phyloP scores from a whole-genome alignment of 2,888 invertebrate species.

The Lasioglossum morio region DNA sequence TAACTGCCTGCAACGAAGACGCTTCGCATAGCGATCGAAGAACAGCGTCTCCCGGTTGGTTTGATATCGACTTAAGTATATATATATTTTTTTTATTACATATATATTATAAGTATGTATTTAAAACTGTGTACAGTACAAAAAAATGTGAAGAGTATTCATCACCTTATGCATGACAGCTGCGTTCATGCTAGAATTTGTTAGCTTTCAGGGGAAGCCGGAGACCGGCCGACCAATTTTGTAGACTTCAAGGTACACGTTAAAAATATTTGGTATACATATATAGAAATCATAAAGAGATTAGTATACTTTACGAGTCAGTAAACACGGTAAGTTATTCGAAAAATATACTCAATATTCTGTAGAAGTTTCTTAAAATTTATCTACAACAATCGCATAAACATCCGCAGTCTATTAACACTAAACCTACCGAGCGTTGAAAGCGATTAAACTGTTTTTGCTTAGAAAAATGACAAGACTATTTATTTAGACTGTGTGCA shows the following conservation, averaged over 20 bases:
- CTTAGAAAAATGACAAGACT: too few relatives aligned
- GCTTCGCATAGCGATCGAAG: background rate
- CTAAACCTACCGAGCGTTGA: too few relatives aligned
- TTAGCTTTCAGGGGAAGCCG: conserved; percentile 32
- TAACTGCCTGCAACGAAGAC: conserved; percentile 11
- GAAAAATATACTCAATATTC: conserved; percentile 7
- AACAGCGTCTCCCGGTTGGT: background rate
- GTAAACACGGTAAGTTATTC: conserved; percentile 1
- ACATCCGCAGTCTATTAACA: too few relatives aligned
- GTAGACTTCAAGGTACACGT: conserved; percentile 14
- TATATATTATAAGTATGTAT: conserved; percentile 52
- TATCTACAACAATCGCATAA: too few relatives aligned
- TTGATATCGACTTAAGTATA: conserved; percentile 14
- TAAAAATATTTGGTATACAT: background rate
- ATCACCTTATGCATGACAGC: conserved; percentile 44
- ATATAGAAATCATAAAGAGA: background rate
- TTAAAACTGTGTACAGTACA: conserved; percentile 54
- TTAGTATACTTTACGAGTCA: background rate
- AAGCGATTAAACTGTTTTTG: too few relatives aligned
- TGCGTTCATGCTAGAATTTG: conserved; percentile 53
- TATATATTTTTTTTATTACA: conserved; percentile 30
- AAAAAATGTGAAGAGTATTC: conserved; percentile 47
- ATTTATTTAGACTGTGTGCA: too few relatives aligned
- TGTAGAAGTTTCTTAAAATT: too few relatives aligned
- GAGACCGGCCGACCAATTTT: conserved; percentile 34